Evolutionary conservation across 2,888 invertebrate genomes (phyloP), one percentile per base, ranked within the genome.

Genomic region (Globia sparganii): DNA sequence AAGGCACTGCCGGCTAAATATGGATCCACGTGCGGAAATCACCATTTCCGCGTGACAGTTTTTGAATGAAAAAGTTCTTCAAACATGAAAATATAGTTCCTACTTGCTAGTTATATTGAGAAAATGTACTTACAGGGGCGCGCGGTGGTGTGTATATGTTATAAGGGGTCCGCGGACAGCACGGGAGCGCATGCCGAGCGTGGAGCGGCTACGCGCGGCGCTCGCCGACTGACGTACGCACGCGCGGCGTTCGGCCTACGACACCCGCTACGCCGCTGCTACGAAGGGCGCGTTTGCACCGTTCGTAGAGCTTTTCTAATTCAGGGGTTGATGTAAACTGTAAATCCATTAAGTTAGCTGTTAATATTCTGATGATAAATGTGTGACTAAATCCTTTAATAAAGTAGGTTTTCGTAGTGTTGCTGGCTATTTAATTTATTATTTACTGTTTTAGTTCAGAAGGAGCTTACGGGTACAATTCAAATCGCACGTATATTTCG

Each of bases 161-260:
- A 87, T 89, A 85, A 91, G 91, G 84, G 85, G 87, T 87, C 84
- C 88, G 85, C 88, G 92, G 89, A 89, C 88, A 84, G 87, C 86
- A 88, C 87, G 88, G 88, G 86, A 86, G 90, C 92, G 93, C 95
- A 95, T 95, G 91, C 94, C 95, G 91, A 86, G 93, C 94, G 94
- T 91, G 92, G 89, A 89, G 93, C 94, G 93, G 92, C 94, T 91
- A 91, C 94, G 94, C 95, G 94, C 94, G 93, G 92, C 94, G 91
- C 90, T 91, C 93, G 93, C 94, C 94, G 93, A 95, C 94, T 94
- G 93, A 93, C 95, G 94, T 93, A 94, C 94, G 95, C 96, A 94
- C 94, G 94, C 93, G 93, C 94, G 92, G 72, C 81, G 80, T 89
- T 86, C 86, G 67, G 81, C 71, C 88, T 85, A 86, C 86, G 77